Percentiles rank a stretch among this genome's conserved stretches.
Evolutionary conservation across 2,113 vertebrate species (phyloP).

Genomic region (Pangasianodon hypophthalmus): DNA sequence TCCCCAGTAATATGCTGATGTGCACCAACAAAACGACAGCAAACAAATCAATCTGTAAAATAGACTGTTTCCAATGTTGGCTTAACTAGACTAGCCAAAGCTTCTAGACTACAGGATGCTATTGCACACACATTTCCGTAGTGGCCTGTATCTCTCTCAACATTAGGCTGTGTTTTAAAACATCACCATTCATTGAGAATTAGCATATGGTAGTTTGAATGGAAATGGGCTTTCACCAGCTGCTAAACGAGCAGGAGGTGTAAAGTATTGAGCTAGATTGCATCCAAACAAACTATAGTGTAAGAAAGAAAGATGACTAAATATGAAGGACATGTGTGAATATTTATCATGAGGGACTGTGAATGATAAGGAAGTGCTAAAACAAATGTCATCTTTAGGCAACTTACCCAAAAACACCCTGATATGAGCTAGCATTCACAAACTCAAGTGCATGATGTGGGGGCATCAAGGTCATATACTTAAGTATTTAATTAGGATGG

Average conservation of each 20-base stretch:
- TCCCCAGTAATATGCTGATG: background rate
- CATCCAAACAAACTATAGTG: background rate
- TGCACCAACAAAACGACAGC: background rate
- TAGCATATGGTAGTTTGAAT: background rate
- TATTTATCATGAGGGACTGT: background rate
- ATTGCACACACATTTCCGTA: background rate
- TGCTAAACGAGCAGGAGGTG: background rate
- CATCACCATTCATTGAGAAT: background rate
- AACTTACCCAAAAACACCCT: background rate
- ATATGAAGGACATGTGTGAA: background rate
- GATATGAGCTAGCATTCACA: slow-evolving; percentile 6
- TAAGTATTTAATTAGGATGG: slow-evolving; percentile 46
- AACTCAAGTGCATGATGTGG: slow-evolving; percentile 1
- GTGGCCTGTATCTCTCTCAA: background rate
- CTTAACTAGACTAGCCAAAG: background rate
- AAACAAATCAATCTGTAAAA: background rate
- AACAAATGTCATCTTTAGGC: background rate
- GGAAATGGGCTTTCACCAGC: background rate
- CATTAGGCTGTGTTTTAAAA: background rate
- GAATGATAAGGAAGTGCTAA: background rate
- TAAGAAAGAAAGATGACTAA: background rate
- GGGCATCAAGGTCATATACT: slow-evolving; percentile 41
- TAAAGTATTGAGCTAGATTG: background rate
- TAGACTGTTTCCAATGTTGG: background rate
- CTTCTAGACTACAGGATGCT: too few relatives aligned